Evolutionary conservation across 2,888 invertebrate genomes (phyloP).

Genomic region (Zelleria hepariella): DNA sequence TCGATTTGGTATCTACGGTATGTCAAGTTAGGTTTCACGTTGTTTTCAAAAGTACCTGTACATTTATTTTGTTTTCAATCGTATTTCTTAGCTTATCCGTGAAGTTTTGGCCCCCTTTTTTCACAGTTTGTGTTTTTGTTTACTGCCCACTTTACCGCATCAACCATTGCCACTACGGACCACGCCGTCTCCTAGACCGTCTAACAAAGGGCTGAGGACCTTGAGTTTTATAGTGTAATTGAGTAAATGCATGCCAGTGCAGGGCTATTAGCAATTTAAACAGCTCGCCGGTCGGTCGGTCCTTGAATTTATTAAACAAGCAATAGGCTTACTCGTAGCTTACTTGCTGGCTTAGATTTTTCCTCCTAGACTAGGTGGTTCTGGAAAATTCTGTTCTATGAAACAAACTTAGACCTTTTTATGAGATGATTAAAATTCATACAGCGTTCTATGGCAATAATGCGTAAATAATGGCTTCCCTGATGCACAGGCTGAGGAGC

Average conservation of each 20-base stretch:
- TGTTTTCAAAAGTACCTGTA: too few relatives aligned
- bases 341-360: background rate
- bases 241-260: background rate
- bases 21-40: too few relatives aligned
- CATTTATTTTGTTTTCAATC: too few relatives aligned
- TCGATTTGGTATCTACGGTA: too few relatives aligned
- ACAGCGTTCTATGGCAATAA: too few relatives aligned
- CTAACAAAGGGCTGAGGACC: constrained; percentile 3
- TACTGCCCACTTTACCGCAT: background rate
- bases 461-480: too few relatives aligned
- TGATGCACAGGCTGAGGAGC: too few relatives aligned
- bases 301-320: constrained; percentile 4
- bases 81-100: too few relatives aligned
- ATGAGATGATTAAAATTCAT: too few relatives aligned
- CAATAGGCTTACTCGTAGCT: background rate
- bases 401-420: too few relatives aligned
- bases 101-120: too few relatives aligned
- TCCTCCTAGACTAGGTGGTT: background rate
- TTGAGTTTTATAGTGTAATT: constrained; percentile 5
- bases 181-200: background rate
- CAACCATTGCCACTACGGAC: background rate
- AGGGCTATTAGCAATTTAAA: constrained; percentile 2
- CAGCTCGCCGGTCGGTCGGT: background rate
- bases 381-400: background rate
- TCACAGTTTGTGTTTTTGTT: too few relatives aligned